Conservation (phyloP, 2,888 invertebrate species). For the Resseliella maxima region DNA sequence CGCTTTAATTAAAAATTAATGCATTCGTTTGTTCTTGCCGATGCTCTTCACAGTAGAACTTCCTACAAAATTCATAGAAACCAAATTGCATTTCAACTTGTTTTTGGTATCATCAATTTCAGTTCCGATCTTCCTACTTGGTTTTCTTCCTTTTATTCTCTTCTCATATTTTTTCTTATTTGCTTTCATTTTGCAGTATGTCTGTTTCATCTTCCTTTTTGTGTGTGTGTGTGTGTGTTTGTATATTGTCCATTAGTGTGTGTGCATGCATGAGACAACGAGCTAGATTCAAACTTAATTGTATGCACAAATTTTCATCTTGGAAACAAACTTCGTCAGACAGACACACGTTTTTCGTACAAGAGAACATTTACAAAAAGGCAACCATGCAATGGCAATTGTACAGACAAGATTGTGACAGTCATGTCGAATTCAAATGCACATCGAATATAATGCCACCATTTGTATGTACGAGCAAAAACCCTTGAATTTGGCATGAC, state of each 20-base stretch:
- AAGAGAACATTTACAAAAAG: conserved; percentile 17
- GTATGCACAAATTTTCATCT: conserved; percentile 46
- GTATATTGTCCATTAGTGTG: background rate
- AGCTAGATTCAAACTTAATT: conserved; percentile 45
- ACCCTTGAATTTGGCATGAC: background rate
- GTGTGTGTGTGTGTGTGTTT: background rate
- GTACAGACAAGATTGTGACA: background rate
- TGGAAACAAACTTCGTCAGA: conserved; percentile 41
- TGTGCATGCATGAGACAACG: conserved; percentile 27
- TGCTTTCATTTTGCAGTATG: background rate
- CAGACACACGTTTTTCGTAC: conserved; percentile 48
- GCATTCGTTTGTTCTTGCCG: conserved; percentile 36
- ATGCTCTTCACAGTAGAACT: background rate
- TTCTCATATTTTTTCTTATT: background rate
- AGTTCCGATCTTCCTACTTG: background rate
- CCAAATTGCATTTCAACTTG: conserved; percentile 53
- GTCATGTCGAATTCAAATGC: background rate
- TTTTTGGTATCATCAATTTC: conserved; percentile 51
- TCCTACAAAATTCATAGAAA: conserved; percentile 48
- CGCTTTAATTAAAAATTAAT: conserved; percentile 51
- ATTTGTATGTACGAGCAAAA: background rate
- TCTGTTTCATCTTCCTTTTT: background rate
- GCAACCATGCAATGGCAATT: conserved; percentile 18
- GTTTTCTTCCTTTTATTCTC: background rate
- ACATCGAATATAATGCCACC: background rate